Evolutionary conservation across 2,797 vertebrate species (phyloP).

Genomic region (Odontamblyopus lacepedii): DNA sequence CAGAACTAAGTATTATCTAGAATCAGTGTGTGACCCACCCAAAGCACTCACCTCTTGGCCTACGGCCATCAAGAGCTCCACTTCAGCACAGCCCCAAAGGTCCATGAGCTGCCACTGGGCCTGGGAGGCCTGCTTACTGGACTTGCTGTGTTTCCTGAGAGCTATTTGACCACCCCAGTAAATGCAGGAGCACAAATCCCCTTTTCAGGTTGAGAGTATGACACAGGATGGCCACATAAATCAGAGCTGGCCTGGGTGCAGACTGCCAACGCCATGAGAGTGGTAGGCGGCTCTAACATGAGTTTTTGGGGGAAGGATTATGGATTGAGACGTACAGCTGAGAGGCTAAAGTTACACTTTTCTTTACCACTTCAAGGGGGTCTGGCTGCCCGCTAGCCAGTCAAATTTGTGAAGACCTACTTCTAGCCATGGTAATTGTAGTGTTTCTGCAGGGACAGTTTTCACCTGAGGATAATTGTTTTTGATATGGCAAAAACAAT

Average conservation of each 20-base stretch:
- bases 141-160: constrained; percentile 57
- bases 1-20: constrained; percentile 22
- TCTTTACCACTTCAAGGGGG: constrained; percentile 82
- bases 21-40: constrained; percentile 7
- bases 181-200: constrained; percentile 71
- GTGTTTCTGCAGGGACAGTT: constrained; percentile 65
- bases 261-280: constrained; percentile 79
- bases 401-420: constrained; percentile 74
- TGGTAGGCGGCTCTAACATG: constrained; percentile 76
- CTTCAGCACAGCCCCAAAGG: constrained; percentile 52
- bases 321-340: constrained; percentile 84
- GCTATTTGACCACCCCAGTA: constrained; percentile 68
- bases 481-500: constrained; percentile 72
- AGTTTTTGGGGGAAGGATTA: constrained; percentile 83
- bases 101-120: constrained; percentile 51
- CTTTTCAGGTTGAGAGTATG: constrained; percentile 74
- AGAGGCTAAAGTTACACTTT: constrained; percentile 86
- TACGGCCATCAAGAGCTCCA: constrained; percentile 42
- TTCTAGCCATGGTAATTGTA: constrained; percentile 61
- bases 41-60: constrained; percentile 74
- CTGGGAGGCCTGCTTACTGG: constrained; percentile 50
- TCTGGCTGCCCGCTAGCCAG: constrained; percentile 77
- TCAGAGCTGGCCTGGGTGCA: constrained; percentile 74
- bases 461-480: constrained; percentile 77
- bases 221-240: constrained; percentile 74